These are phyloP conservation scores for Brachionus paranguensis DNA, from an alignment of 1,140 invertebrate species.

Conservation along the genomic window DNA sequence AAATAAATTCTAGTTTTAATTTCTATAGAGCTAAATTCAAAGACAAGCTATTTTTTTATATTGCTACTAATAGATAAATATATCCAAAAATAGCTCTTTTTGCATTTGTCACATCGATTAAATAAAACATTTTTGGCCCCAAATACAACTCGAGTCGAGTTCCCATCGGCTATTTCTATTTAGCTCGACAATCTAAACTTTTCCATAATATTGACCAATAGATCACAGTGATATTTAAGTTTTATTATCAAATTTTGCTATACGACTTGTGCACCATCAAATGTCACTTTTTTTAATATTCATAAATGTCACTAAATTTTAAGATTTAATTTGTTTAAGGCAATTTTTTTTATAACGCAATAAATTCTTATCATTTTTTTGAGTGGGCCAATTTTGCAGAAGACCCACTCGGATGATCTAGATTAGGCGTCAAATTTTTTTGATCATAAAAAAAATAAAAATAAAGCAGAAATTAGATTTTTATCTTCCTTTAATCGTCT, in stretches of 20 bases:
- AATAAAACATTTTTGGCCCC: neutral
- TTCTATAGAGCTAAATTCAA: neutral
- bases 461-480: neutral
- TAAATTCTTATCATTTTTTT: neutral
- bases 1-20: neutral
- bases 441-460: neutral
- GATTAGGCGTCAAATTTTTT: neutral
- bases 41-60: slow-evolving; percentile 1
- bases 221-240: neutral
- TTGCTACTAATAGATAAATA: neutral
- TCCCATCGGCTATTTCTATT: neutral
- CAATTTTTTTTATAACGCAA: neutral
- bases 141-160: neutral
- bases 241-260: neutral
- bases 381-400: neutral
- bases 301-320: neutral
- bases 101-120: slow-evolving; percentile 24
- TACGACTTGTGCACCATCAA: neutral
- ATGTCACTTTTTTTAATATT: neutral
- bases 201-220: neutral
- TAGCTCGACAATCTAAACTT: neutral
- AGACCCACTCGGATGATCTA: neutral
- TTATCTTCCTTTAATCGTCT: neutral
- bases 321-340: neutral
- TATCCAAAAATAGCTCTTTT: neutral